A percentile compares a stretch with the other conserved stretches of the same genome.
Conservation (phyloP, 2,888 invertebrate genomes). For the Entomobrya multifasciata region DNA sequence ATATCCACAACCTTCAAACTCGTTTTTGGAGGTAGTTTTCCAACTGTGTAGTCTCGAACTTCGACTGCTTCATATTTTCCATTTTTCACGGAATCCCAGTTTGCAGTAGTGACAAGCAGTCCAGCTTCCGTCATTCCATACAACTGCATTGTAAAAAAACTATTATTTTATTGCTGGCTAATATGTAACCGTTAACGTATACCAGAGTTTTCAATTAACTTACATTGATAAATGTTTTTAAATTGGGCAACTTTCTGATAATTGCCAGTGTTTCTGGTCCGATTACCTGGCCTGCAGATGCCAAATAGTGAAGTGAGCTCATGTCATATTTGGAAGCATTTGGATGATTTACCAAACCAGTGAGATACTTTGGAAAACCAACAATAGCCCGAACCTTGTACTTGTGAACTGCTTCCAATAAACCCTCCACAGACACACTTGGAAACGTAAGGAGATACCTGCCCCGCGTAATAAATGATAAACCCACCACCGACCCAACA, state of each 20-base stretch:
- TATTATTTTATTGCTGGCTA: too few relatives aligned
- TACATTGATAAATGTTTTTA: constrained; percentile 67
- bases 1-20: constrained; percentile 80
- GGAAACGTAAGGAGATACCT: constrained; percentile 52
- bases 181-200: too few relatives aligned
- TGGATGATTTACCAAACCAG: constrained; percentile 60
- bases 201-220: constrained; percentile 31
- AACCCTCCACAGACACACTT: constrained; percentile 29
- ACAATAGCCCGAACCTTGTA: constrained; percentile 65
- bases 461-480: constrained; percentile 70
- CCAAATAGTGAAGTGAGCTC: constrained; percentile 54
- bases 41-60: constrained; percentile 62
- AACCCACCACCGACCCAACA: constrained; percentile 69
- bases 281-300: constrained; percentile 72
- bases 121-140: constrained; percentile 77
- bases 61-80: constrained; percentile 35
- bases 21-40: constrained; percentile 76
- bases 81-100: constrained; percentile 60
- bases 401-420: constrained; percentile 57
- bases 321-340: constrained; percentile 64
- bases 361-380: constrained; percentile 74
- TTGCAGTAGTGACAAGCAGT: constrained; percentile 58
- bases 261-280: constrained; percentile 61
- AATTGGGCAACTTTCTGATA: constrained; percentile 58
- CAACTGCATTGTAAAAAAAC: constrained; percentile 40